These are phyloP conservation scores for Orientallactaga bullata DNA, from an alignment of 2,113 vertebrate species.

Conservation along the genomic window DNA sequence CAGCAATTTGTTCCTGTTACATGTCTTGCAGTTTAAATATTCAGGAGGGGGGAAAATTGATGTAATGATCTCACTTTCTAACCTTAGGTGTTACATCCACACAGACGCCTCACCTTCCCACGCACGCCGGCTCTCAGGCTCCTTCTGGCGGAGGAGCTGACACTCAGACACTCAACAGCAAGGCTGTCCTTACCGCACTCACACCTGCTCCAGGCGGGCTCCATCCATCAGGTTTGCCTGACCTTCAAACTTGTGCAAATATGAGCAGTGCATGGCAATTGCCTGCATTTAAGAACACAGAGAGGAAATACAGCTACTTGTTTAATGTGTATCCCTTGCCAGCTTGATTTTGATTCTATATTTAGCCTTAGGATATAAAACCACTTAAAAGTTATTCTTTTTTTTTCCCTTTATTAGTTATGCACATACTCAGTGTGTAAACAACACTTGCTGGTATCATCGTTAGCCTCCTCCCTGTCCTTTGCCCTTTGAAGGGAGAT, in stretches of 20 bases:
- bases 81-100: slow-evolving; percentile 56
- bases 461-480: no score
- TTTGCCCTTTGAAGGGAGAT: no score
- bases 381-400: not conserved
- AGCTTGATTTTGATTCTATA: not conserved
- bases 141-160: slow-evolving; percentile 22
- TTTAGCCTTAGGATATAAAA: not conserved
- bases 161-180: slow-evolving; percentile 35
- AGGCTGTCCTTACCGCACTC: slow-evolving; percentile 56
- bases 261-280: accelerated
- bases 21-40: not conserved
- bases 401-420: no score
- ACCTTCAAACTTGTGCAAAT: not conserved
- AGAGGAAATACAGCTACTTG: no score
- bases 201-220: not conserved
- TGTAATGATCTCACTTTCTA: slow-evolving; percentile 59
- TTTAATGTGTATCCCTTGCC: not conserved
- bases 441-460: no score
- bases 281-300: not conserved
- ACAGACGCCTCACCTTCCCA: not conserved
- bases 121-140: not conserved
- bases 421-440: no score
- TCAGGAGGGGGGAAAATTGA: accelerated
- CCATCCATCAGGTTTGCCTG: slow-evolving; percentile 79
- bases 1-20: no score